A percentile compares a stretch with the other conserved stretches of the same genome.
phyloP scores from a whole-genome alignment of 2,888 invertebrate species.

The Ommatoiulus sabulosus region DNA sequence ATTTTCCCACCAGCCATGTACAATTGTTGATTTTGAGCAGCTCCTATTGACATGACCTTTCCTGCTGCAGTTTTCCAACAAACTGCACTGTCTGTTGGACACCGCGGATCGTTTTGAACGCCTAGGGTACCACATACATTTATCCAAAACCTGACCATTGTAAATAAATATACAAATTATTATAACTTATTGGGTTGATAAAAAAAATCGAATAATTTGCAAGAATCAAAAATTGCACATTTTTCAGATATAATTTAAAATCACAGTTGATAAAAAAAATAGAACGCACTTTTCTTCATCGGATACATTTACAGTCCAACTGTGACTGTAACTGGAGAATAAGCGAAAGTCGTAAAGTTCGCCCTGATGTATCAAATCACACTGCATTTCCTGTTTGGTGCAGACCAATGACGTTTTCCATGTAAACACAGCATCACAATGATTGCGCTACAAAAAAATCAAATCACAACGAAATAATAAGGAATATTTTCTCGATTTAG shows the following conservation, averaged over 20 bases:
- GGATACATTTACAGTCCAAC: conserved; percentile 49
- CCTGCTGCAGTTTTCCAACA: conserved; percentile 37
- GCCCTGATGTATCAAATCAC: conserved; percentile 26
- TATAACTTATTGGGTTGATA: not conserved
- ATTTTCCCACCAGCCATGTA: conserved; percentile 37
- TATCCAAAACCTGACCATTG: conserved; percentile 44
- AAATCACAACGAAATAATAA: not conserved
- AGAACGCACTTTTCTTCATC: conserved; percentile 32
- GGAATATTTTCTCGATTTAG: not conserved
- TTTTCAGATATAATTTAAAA: too few relatives aligned
- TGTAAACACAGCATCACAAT: conserved; percentile 23
- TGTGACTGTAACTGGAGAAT: conserved; percentile 51
- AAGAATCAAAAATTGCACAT: too few relatives aligned
- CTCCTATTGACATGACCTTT: conserved; percentile 45
- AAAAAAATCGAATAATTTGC: not conserved
- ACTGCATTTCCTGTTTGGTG: not conserved
- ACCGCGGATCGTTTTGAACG: conserved; percentile 22
- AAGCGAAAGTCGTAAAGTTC: conserved; percentile 39
- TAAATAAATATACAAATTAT: not conserved
- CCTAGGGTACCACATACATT: conserved; percentile 20
- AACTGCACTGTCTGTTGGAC: conserved; percentile 47
- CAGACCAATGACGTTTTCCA: conserved; percentile 49
- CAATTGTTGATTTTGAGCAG: not conserved
- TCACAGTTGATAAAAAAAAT: too few relatives aligned
- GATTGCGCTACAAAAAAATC: not conserved